A percentile compares a stretch with the other conserved stretches of the same genome.
Conservation (phyloP, 2,113 vertebrate genomes). For the Litocranius walleri region DNA sequence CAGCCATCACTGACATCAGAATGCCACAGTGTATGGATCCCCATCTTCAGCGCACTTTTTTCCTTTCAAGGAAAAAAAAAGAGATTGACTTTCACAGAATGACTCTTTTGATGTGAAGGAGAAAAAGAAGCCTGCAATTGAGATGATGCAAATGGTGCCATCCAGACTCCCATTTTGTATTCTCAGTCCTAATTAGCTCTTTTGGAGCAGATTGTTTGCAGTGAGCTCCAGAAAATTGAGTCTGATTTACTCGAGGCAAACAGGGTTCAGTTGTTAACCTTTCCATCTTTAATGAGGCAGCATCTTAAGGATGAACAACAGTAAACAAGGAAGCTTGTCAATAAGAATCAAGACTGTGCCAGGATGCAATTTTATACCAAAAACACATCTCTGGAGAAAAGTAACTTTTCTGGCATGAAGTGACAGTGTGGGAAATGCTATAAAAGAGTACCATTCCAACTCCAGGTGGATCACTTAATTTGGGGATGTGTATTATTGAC, state of each 20-base stretch:
- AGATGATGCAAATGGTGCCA: background rate
- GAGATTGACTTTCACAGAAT: background rate
- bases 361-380: conserved; percentile 18
- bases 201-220: conserved; percentile 75
- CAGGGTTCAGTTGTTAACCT: conserved; percentile 77
- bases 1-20: background rate
- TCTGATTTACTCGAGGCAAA: conserved; percentile 76
- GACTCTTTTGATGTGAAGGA: conserved; percentile 38
- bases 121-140: background rate
- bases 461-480: background rate
- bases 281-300: conserved; percentile 65
- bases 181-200: conserved; percentile 74
- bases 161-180: conserved; percentile 28
- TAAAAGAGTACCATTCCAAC: background rate
- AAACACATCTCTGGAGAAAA: conserved; percentile 29
- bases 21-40: background rate
- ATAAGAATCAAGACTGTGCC: conserved; percentile 61
- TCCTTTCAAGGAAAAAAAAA: background rate
- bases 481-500: background rate
- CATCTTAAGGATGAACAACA: conserved; percentile 63
- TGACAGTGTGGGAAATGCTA: background rate
- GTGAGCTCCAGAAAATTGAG: conserved; percentile 72
- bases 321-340: conserved; percentile 70
- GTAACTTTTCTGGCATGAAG: background rate
- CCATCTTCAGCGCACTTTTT: conserved; percentile 28